Evolutionary conservation across 2,888 invertebrate species (phyloP).

Genomic region (Leptura quadrifasciata): DNA sequence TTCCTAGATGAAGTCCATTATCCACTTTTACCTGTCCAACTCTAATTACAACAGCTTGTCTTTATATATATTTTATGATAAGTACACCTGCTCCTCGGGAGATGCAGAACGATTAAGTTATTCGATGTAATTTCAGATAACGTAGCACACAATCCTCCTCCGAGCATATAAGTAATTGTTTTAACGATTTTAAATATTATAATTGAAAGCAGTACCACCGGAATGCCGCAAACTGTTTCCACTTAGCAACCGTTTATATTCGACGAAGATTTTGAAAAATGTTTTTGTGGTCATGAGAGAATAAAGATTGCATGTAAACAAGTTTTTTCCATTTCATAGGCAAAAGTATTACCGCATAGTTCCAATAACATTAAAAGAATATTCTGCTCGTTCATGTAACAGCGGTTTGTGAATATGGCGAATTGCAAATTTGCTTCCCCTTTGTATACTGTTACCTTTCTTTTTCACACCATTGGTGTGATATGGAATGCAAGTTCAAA

Average conservation of each 20-base stretch:
- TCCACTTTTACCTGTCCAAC: constrained; percentile 25
- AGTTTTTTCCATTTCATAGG: too few species aligned
- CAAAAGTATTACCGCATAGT: too few species aligned
- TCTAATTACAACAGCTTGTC: constrained; percentile 26
- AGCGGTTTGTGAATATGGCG: too few species aligned
- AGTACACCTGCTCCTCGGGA: constrained; percentile 44
- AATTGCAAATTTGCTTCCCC: too few species aligned
- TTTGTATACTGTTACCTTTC: too few species aligned
- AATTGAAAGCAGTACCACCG: constrained; percentile 25
- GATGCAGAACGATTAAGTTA: constrained; percentile 42
- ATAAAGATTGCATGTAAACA: too few species aligned
- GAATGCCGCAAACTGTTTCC: constrained; percentile 7
- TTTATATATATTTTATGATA: constrained; percentile 37
- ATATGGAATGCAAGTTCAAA: too few species aligned
- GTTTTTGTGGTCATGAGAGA: too few species aligned
- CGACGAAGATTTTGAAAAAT: too few species aligned
- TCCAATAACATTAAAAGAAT: too few species aligned
- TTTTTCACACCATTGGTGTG: too few species aligned
- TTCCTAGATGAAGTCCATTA: constrained; percentile 24
- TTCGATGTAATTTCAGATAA: constrained; percentile 52
- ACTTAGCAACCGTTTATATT: not conserved
- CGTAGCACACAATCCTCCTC: constrained; percentile 24
- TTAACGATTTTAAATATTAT: constrained; percentile 44
- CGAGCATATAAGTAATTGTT: constrained; percentile 33
- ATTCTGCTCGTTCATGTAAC: too few species aligned